Percentiles rank a stretch among this genome's conserved stretches.
phyloP scores from a whole-genome alignment of 2,113 vertebrate species.

The Noturus placidus region DNA sequence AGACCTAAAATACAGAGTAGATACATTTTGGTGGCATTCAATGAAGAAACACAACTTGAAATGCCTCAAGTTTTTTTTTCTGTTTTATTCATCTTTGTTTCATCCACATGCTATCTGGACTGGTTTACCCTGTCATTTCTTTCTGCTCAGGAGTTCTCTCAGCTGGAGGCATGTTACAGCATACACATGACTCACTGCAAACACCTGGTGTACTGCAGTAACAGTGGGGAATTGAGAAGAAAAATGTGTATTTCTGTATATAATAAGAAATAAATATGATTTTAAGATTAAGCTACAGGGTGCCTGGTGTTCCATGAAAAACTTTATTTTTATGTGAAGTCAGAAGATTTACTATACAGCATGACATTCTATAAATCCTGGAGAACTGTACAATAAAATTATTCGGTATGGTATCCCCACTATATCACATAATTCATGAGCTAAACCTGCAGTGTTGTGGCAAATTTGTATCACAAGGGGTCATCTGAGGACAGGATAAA shows the following conservation, averaged over 20 bases:
- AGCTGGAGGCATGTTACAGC: neutral
- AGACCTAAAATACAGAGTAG: neutral
- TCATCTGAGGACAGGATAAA: neutral
- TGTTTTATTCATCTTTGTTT: neutral
- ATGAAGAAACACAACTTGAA: neutral
- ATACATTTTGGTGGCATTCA: neutral
- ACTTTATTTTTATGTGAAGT: neutral
- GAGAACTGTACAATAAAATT: neutral
- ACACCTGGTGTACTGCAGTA: neutral
- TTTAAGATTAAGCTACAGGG: neutral
- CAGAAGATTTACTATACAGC: neutral
- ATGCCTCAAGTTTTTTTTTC: neutral
- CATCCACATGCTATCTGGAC: neutral
- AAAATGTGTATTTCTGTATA: neutral
- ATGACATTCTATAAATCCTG: neutral
- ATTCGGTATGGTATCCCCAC: neutral
- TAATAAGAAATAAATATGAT: neutral
- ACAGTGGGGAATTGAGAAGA: neutral
- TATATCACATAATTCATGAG: neutral
- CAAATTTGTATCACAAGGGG: neutral
- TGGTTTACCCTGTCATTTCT: neutral
- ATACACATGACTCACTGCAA: slow-evolving; percentile 13
- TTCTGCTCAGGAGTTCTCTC: neutral
- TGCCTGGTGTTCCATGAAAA: neutral
- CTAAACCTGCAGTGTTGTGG: neutral